phyloP scores from a whole-genome alignment of 2,888 invertebrate species.

The Xanthorhoe spadicearia region DNA sequence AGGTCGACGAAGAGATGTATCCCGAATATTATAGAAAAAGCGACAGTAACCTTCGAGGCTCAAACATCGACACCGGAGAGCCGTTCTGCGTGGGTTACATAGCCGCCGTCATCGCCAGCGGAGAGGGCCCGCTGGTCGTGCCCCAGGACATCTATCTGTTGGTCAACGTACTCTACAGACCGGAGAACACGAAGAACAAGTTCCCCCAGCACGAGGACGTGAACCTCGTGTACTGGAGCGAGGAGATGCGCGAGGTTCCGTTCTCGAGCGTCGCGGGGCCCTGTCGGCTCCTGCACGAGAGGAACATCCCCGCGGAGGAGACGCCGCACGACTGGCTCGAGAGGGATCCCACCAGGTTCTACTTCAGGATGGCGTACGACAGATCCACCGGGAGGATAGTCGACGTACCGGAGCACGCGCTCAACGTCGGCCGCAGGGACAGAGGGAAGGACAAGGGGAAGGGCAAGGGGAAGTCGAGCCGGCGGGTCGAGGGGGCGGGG shows the following conservation, averaged over 20 bases:
- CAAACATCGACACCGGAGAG: conserved; percentile 89
- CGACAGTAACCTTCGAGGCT: conserved; percentile 88
- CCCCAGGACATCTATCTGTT: conserved; percentile 86
- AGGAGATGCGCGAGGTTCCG: conserved; percentile 87
- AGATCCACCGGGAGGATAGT: conserved; percentile 79
- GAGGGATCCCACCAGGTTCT: conserved; percentile 88
- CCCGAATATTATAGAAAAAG: conserved; percentile 93
- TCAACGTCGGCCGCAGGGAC: conserved; percentile 83
- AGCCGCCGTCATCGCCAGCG: conserved; percentile 84
- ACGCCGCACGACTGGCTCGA: conserved; percentile 85
- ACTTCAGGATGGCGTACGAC: conserved; percentile 89
- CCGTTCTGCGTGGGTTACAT: conserved; percentile 91
- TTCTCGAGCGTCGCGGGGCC: conserved; percentile 87
- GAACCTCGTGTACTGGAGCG: conserved; percentile 91
- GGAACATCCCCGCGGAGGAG: conserved; percentile 82
- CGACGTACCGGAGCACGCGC: conserved; percentile 86
- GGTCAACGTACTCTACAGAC: conserved; percentile 89
- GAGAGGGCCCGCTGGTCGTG: conserved; percentile 78
- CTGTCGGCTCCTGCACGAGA: conserved; percentile 87
- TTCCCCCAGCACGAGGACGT: conserved; percentile 87
- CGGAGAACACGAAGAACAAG: conserved; percentile 89
- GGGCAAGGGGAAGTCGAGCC: conserved; percentile 76
- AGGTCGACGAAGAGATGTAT: conserved; percentile 89
- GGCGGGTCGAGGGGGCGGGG: conserved; percentile 56
- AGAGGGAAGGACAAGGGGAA: conserved; percentile 84